These are phyloP conservation scores for Halisarca cf. caerulea DNA, from an alignment of 37 sponge, comb jelly and placozoan genomes.

Conservation along the genomic window DNA sequence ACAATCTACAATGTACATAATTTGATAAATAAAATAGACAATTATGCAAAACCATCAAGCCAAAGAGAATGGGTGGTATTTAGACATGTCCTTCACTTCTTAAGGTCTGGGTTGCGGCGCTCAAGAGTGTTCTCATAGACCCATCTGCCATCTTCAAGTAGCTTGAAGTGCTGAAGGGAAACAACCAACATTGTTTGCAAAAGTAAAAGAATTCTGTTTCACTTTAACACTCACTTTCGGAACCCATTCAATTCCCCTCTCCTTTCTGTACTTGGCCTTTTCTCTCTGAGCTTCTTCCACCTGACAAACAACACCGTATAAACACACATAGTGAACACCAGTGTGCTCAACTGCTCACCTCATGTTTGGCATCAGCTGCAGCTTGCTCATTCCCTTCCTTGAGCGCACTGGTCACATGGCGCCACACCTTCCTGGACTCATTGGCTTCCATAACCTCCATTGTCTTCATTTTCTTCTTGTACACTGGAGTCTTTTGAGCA, in stretches of 20 bases:
- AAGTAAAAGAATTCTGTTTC: no score
- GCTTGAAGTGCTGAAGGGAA: no score
- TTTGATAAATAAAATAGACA: no score
- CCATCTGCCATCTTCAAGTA: no score
- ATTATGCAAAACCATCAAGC: no score
- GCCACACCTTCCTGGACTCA: slow-evolving; percentile 86
- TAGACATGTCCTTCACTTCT: no score
- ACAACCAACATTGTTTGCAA: no score
- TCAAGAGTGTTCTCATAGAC: no score
- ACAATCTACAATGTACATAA: no score
- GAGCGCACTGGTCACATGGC: slow-evolving; percentile 81
- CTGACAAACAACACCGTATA: slow-evolving; percentile 20
- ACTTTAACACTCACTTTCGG: slow-evolving; percentile 46
- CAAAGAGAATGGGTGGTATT: no score
- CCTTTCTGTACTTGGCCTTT: slow-evolving; percentile 71
- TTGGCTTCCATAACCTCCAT: slow-evolving; percentile 62
- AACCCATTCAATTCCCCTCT: slow-evolving; percentile 74
- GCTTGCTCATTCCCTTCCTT: slow-evolving; percentile 56
- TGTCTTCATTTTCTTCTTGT: slow-evolving; percentile 82
- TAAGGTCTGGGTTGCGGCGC: no score
- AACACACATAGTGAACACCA: not conserved
- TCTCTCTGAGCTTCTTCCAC: slow-evolving; percentile 90
- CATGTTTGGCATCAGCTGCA: slow-evolving; percentile 90
- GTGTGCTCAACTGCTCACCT: slow-evolving; percentile 39
- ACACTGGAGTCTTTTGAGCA: slow-evolving; percentile 64